Base-by-base conservation (phyloP, 2,888 invertebrate genomes). In the Eucera pruinosa region DNA sequence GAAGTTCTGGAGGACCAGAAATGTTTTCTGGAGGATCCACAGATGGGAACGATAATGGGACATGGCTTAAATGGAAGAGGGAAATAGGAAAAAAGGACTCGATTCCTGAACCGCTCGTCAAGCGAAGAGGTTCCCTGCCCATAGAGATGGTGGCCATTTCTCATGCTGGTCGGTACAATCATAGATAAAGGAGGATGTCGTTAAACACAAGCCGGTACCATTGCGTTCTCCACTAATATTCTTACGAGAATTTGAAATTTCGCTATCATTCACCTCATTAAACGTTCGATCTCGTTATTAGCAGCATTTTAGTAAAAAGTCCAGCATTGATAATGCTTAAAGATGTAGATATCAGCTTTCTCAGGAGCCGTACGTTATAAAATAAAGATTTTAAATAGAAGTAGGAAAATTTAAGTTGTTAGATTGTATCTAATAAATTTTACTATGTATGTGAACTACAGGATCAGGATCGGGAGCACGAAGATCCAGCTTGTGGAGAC, bases 1-100 rank as follows among this genome's bases (percentile, higher is more conserved):
- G 95, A 72, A 94, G 95, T 87, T 95, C 95, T 71, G 95, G 95
- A 81, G 95, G 95, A 77, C 94, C 94, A 52, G 94, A 94, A 89
- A 94, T 94, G 88, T 93, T 94, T 64, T 83, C 86, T 60, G 89
- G 88, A 74, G 89, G 86, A 67, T 89, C 86, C 76, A 88, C 80
- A 80, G 89, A 87, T 47, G 86, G 82, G 9, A 87, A 87, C 72
- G 91, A 90, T 58, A 89, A 88, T 71, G 85, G 85, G 43, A 84
- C 87, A 80, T 91, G 87, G 86, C 81, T 86, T 70, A 87, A 87
- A 62, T 89, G 89, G 87, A 89, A 90, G 73, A 81, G 88, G 71
- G 90, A 89, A 61, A 68, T 89, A 62, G 86, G 83, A 43, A 90
- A 88, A 74, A 82, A 85, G 62, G 90, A 90, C 60, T 81, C 87